A percentile compares a stretch with the other conserved stretches of the same genome.
Conservation (phyloP, 2,888 invertebrate genomes). For the Phortica magna region DNA sequence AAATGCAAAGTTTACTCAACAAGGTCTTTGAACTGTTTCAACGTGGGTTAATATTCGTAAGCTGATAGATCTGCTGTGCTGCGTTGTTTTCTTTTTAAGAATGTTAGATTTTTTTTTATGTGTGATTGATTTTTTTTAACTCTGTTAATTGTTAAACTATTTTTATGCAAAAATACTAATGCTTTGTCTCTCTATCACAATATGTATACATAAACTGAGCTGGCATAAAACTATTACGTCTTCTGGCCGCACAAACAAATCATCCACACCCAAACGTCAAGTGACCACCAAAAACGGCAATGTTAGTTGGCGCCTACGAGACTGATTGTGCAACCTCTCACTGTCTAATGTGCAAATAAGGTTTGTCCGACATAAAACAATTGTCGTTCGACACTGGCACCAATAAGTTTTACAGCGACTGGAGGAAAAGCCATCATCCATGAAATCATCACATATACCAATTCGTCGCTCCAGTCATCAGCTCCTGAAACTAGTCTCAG, state of each 20-base stretch:
- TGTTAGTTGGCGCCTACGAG: no score
- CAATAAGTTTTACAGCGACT: no score
- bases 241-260: constrained; percentile 45
- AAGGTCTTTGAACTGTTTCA: background rate
- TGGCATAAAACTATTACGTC: background rate
- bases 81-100: constrained; percentile 9
- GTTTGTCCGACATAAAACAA: no score
- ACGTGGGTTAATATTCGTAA: background rate
- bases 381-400: no score
- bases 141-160: constrained; percentile 69
- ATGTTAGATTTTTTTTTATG: constrained; percentile 40
- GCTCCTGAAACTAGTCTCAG: background rate
- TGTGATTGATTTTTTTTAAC: constrained; percentile 20
- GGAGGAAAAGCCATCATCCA: no score
- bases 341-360: no score
- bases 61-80: background rate
- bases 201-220: constrained; percentile 57
- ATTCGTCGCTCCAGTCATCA: background rate
- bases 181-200: constrained; percentile 71
- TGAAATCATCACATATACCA: no score
- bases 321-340: background rate
- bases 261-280: constrained; percentile 35
- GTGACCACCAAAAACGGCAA: background rate
- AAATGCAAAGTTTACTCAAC: background rate
- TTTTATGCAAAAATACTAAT: constrained; percentile 57